These are phyloP conservation scores for Dermolepida albohirtum DNA, from an alignment of 2,888 invertebrate species.

Conservation along the genomic window DNA sequence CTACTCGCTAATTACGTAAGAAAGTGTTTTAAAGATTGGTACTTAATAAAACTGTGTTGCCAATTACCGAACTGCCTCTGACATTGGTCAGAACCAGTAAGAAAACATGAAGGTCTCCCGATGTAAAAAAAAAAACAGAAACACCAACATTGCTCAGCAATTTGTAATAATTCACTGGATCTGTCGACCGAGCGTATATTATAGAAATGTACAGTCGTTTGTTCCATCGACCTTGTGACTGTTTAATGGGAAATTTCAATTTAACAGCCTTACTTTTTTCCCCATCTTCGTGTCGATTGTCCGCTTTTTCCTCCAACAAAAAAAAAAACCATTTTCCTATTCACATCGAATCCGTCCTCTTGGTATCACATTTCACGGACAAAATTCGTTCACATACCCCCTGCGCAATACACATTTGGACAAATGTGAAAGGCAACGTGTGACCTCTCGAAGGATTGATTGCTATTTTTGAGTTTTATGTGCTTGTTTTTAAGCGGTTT, in stretches of 20 bases:
- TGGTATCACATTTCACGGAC: too few relatives aligned
- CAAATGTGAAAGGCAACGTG: conserved; percentile 20
- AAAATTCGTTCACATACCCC: too few relatives aligned
- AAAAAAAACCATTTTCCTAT: too few relatives aligned
- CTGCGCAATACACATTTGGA: too few relatives aligned
- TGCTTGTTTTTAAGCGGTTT: conserved; percentile 4
- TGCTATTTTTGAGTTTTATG: conserved; percentile 19
- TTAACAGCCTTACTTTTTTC: conserved; percentile 28
- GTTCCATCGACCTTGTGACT: conserved; percentile 24
- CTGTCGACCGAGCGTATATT: conserved; percentile 5
- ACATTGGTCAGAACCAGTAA: conserved; percentile 18
- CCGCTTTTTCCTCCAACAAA: conserved; percentile 12
- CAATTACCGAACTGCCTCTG: conserved; percentile 14
- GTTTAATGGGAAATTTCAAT: conserved; percentile 31
- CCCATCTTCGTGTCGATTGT: conserved; percentile 1
- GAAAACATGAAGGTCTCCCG: conserved; percentile 28
- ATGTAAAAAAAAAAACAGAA: conserved; percentile 6
- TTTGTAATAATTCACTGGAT: conserved; percentile 26
- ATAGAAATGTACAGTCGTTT: neutral
- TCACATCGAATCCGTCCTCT: too few relatives aligned
- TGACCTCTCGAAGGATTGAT: conserved; percentile 12
- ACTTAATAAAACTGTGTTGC: conserved; percentile 2
- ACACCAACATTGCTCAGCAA: conserved; percentile 28
- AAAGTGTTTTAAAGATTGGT: too few relatives aligned
- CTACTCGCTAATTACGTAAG: too few relatives aligned